A percentile compares a stretch with the other conserved stretches of the same genome.
Evolutionary conservation across 2,888 invertebrate genomes (phyloP).

Genomic region (Eupithecia vulgata): DNA sequence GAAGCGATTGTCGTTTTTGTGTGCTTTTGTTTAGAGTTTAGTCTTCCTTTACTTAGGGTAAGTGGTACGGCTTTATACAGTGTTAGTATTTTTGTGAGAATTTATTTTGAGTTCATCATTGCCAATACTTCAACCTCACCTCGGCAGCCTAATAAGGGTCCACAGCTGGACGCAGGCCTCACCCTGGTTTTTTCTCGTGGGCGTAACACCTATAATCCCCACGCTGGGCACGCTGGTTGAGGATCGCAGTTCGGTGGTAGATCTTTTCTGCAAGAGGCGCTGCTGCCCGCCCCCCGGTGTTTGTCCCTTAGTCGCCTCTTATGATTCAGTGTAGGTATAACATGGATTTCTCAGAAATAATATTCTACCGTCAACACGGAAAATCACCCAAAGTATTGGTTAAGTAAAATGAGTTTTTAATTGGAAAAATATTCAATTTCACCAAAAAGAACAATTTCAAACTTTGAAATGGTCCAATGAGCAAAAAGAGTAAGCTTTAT

Average conservation of each 20-base stretch:
- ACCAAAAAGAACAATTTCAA: neutral
- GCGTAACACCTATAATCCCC: too few relatives aligned
- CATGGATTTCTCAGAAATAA: neutral
- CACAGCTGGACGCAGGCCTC: too few relatives aligned
- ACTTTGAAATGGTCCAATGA: conserved; percentile 11
- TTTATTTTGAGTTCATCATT: neutral
- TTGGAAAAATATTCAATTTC: neutral
- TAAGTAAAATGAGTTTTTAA: neutral
- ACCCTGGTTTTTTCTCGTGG: too few relatives aligned
- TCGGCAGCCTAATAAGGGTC: too few relatives aligned
- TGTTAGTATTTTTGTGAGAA: neutral
- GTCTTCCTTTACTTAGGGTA: neutral
- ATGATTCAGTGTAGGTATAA: neutral
- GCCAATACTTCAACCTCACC: too few relatives aligned
- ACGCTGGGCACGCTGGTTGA: too few relatives aligned
- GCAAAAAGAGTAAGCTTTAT: conserved; percentile 14
- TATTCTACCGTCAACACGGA: neutral
- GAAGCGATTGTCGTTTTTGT: conserved; percentile 1
- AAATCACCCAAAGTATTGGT: neutral
- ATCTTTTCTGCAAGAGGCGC: too few relatives aligned
- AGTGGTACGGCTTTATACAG: neutral
- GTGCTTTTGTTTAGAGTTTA: conserved; percentile 4
- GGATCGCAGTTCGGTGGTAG: too few relatives aligned
- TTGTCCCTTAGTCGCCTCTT: too few relatives aligned
- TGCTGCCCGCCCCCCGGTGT: too few relatives aligned